Evolutionary conservation across 2,888 invertebrate species (phyloP).

Genomic region (Philhelius pedissequus): DNA sequence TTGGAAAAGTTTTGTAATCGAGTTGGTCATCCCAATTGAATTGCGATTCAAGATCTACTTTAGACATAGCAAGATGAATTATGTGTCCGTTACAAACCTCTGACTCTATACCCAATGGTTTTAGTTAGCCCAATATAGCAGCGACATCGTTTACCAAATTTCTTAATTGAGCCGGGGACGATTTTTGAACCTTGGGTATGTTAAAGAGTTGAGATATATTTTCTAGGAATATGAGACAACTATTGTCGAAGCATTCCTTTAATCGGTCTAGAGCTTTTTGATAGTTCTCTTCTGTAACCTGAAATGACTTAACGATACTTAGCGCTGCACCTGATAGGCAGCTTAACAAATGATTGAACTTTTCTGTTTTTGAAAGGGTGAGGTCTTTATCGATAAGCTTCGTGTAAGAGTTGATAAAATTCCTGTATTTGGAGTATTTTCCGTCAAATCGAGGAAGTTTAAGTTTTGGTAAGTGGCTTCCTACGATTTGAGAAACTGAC

Average conservation of each 20-base stretch:
- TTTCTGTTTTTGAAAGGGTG: slow-evolving; percentile 27
- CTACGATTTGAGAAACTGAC: neutral
- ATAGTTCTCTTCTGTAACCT: too few relatives aligned
- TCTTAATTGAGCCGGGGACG: neutral
- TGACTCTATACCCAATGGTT: neutral
- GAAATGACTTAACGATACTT: too few relatives aligned
- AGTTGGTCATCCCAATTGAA: slow-evolving; percentile 10
- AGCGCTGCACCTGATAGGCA: too few relatives aligned
- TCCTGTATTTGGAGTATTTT: too few relatives aligned
- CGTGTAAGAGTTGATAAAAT: slow-evolving; percentile 30
- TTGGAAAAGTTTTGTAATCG: too few relatives aligned
- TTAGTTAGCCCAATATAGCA: neutral
- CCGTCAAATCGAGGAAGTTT: slow-evolving; percentile 19
- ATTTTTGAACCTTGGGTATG: neutral
- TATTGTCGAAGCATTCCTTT: too few relatives aligned
- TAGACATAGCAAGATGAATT: slow-evolving; percentile 3
- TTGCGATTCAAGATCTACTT: neutral
- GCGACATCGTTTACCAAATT: neutral
- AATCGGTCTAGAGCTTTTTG: too few relatives aligned
- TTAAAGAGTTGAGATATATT: too few relatives aligned
- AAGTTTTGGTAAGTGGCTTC: slow-evolving; percentile 11
- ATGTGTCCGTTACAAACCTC: too few relatives aligned
- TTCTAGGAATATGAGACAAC: too few relatives aligned
- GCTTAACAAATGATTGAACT: too few relatives aligned
- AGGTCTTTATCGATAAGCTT: slow-evolving; percentile 27